phyloP scores from a whole-genome alignment of 2,888 invertebrate genomes.

The Amaurobius ferox region DNA sequence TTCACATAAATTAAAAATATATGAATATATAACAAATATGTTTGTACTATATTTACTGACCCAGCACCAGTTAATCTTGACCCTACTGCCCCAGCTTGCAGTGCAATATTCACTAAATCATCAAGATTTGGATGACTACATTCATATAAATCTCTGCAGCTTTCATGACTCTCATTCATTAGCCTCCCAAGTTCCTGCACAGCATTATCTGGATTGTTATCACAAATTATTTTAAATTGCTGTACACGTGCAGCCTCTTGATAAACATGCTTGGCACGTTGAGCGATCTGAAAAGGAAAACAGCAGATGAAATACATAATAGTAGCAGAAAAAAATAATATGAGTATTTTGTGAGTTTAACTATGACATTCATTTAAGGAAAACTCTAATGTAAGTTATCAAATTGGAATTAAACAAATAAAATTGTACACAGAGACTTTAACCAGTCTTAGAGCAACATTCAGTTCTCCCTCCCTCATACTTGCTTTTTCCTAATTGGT shows the following conservation, averaged over 20 bases:
- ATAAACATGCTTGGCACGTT: slow-evolving; percentile 84
- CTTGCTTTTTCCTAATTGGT: too few relatives aligned
- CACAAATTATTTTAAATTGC: slow-evolving; percentile 84
- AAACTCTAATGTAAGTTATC: too few relatives aligned
- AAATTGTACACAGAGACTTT: background rate
- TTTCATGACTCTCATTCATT: slow-evolving; percentile 93
- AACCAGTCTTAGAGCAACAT: too few relatives aligned
- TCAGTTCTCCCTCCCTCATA: too few relatives aligned
- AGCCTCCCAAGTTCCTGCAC: slow-evolving; percentile 83
- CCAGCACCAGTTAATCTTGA: slow-evolving; percentile 98
- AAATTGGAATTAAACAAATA: too few relatives aligned
- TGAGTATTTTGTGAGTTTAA: too few relatives aligned
- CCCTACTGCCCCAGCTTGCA: slow-evolving; percentile 86
- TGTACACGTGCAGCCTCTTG: slow-evolving; percentile 91
- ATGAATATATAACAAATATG: too few relatives aligned
- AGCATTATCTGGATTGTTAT: slow-evolving; percentile 68
- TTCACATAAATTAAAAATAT: too few relatives aligned
- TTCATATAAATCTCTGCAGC: slow-evolving; percentile 90
- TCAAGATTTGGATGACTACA: slow-evolving; percentile 95
- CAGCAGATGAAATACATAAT: too few relatives aligned
- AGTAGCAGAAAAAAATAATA: too few relatives aligned
- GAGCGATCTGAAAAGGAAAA: slow-evolving; percentile 85
- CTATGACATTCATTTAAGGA: too few relatives aligned
- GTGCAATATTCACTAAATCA: slow-evolving; percentile 83
- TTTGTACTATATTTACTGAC: slow-evolving; percentile 77